A percentile compares a stretch with the other conserved stretches of the same genome.
phyloP scores from a whole-genome alignment of 1,140 invertebrate genomes.

The Aphelinus atriplicis region DNA sequence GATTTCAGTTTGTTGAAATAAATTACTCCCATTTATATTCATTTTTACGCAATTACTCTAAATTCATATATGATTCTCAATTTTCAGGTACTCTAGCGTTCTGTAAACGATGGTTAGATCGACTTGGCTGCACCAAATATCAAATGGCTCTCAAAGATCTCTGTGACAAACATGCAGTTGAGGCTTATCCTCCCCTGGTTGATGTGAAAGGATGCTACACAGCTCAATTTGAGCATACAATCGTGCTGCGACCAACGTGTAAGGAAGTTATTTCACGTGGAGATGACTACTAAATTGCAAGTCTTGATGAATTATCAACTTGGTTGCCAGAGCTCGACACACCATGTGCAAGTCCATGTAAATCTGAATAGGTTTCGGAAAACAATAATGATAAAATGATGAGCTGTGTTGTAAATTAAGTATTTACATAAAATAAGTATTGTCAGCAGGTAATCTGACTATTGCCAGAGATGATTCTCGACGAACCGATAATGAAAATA shows the following conservation, averaged over 20 bases:
- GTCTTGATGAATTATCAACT: conserved; percentile 35
- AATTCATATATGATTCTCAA: conserved; percentile 10
- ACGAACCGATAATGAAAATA: neutral
- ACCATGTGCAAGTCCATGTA: no score
- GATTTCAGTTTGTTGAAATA: neutral
- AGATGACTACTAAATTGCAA: conserved; percentile 84
- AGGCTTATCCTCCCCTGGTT: conserved; percentile 97
- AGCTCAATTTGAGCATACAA: conserved; percentile 99
- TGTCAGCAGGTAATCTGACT: conserved; percentile 30
- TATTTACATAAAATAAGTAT: conserved; percentile 10
- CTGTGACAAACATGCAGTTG: conserved; percentile 95
- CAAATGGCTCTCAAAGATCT: conserved; percentile 98
- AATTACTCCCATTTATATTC: conserved; percentile 15
- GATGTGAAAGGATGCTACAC: conserved; percentile 98
- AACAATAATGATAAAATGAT: conserved; percentile 8
- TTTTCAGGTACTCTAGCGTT: conserved; percentile 89
- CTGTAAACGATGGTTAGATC: conserved; percentile 98
- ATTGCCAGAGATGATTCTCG: neutral
- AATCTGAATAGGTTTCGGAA: neutral
- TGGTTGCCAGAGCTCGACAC: conserved; percentile 23
- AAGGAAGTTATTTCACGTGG: conserved; percentile 98
- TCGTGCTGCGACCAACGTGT: conserved; percentile 96
- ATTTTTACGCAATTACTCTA: conserved; percentile 21
- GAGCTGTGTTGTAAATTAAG: conserved; percentile 14
- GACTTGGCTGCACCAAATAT: conserved; percentile 96